These are phyloP conservation scores for Neogobius melanostomus DNA, from an alignment of 2,113 vertebrate species.

Conservation along the genomic window DNA sequence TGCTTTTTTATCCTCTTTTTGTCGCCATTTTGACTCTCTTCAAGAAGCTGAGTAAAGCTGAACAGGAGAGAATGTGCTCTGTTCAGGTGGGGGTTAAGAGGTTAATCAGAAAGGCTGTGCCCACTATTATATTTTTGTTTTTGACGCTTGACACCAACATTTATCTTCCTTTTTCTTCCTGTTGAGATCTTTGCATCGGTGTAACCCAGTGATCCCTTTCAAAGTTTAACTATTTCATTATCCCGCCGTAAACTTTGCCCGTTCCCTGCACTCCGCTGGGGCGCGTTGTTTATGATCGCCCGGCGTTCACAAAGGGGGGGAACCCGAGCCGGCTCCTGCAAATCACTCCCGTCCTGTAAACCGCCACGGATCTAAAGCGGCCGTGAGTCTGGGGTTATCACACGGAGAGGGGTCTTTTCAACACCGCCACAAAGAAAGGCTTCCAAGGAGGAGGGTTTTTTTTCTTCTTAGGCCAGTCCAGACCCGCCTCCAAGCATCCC, in stretches of 20 bases:
- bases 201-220: too few relatives aligned
- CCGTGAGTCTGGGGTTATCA: slow-evolving; percentile 52
- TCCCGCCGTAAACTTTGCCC: background rate
- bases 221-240: background rate
- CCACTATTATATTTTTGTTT: too few relatives aligned
- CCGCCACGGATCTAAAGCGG: background rate
- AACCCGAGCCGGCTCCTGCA: slow-evolving; percentile 39
- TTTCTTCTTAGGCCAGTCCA: slow-evolving; percentile 21
- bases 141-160: too few relatives aligned
- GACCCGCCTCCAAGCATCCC: slow-evolving; percentile 61
- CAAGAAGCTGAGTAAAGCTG: too few relatives aligned
- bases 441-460: slow-evolving; percentile 54
- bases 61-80: too few relatives aligned
- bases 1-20: too few relatives aligned
- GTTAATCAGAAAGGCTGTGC: too few relatives aligned
- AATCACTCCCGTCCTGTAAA: slow-evolving; percentile 40
- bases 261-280: background rate
- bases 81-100: too few relatives aligned
- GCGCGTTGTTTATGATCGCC: slow-evolving; percentile 29
- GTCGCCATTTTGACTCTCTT: too few relatives aligned
- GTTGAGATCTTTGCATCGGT: too few relatives aligned
- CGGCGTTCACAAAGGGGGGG: slow-evolving; percentile 33
- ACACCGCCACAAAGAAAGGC: slow-evolving; percentile 67
- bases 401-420: slow-evolving; percentile 63
- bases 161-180: too few relatives aligned